Percentiles rank a stretch among this genome's conserved stretches.
phyloP scores from a whole-genome alignment of 2,888 invertebrate genomes.

The Plagodis pulveraria region DNA sequence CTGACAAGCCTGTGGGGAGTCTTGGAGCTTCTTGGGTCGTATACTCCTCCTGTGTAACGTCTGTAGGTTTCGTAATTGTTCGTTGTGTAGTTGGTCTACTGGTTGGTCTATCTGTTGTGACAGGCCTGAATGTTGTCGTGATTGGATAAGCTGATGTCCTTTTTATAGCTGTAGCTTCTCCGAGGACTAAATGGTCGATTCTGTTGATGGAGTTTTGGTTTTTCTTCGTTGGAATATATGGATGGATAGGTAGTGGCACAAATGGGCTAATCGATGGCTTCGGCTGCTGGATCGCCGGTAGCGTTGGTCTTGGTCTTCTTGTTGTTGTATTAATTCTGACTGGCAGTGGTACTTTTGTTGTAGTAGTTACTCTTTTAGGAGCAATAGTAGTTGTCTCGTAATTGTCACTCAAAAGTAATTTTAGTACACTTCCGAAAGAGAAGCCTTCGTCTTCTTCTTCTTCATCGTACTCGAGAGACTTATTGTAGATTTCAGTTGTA shows the following conservation, averaged over 20 bases:
- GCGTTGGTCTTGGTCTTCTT: slow-evolving; percentile 31
- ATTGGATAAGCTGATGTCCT: slow-evolving; percentile 54
- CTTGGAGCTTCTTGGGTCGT: slow-evolving; percentile 43
- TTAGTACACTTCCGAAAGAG: slow-evolving; percentile 86
- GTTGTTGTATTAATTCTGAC: slow-evolving; percentile 37
- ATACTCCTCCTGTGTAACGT: slow-evolving; percentile 46
- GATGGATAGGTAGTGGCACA: slow-evolving; percentile 57
- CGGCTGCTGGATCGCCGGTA: slow-evolving; percentile 27
- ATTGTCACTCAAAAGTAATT: slow-evolving; percentile 84
- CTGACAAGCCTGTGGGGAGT: slow-evolving; percentile 42
- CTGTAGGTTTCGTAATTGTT: slow-evolving; percentile 29
- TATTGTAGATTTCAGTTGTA: slow-evolving; percentile 32
- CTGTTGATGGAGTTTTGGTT: slow-evolving; percentile 62
- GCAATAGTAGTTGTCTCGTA: slow-evolving; percentile 64
- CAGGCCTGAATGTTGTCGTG: slow-evolving; percentile 40
- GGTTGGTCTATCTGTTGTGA: slow-evolving; percentile 37
- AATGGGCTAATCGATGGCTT: slow-evolving; percentile 53
- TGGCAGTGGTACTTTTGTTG: slow-evolving; percentile 30
- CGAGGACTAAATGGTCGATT: slow-evolving; percentile 75
- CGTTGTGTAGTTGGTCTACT: slow-evolving; percentile 32
- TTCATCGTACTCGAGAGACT: slow-evolving; percentile 67
- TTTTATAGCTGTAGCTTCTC: slow-evolving; percentile 73
- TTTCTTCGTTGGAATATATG: slow-evolving; percentile 56
- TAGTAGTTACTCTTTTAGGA: slow-evolving; percentile 30
- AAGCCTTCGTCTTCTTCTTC: slow-evolving; percentile 80